phyloP scores from a whole-genome alignment of 1,140 invertebrate genomes.

The Maniola jurtina region DNA sequence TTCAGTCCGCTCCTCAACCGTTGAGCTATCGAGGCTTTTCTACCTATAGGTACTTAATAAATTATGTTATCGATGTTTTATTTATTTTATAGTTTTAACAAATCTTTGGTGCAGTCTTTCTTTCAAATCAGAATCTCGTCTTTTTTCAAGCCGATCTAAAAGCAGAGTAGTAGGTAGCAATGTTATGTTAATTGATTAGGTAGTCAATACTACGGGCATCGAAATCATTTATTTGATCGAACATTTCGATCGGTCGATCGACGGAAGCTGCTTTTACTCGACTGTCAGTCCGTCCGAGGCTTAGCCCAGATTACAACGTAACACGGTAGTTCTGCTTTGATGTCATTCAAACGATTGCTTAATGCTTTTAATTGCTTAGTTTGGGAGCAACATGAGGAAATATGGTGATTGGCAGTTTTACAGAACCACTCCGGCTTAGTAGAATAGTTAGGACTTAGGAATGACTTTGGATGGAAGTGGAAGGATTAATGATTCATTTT shows the following conservation, averaged over 20 bases:
- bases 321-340: conserved; percentile 70
- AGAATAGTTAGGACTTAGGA: too few relatives aligned
- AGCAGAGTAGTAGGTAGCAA: conserved; percentile 9
- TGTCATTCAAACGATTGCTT: conserved; percentile 65
- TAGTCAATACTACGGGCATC: conserved; percentile 61
- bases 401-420: conserved; percentile 33
- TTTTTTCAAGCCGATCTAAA: conserved; percentile 1
- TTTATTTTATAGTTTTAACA: too few relatives aligned
- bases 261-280: conserved; percentile 54
- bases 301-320: conserved; percentile 74
- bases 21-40: too few relatives aligned
- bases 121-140: neutral
- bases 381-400: conserved; percentile 33
- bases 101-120: too few relatives aligned
- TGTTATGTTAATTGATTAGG: conserved; percentile 69
- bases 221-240: conserved; percentile 68
- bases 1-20: too few relatives aligned
- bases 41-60: too few relatives aligned
- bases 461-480: too few relatives aligned
- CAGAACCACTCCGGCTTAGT: neutral
- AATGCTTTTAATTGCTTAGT: conserved; percentile 60
- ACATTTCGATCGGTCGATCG: conserved; percentile 43
- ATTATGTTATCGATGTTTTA: too few relatives aligned
- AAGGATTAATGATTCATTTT: too few relatives aligned
- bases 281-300: conserved; percentile 59